A percentile compares a stretch with the other conserved stretches of the same genome.
Conservation (phyloP, 2,888 invertebrate genomes). For the Lamproptera curius region DNA sequence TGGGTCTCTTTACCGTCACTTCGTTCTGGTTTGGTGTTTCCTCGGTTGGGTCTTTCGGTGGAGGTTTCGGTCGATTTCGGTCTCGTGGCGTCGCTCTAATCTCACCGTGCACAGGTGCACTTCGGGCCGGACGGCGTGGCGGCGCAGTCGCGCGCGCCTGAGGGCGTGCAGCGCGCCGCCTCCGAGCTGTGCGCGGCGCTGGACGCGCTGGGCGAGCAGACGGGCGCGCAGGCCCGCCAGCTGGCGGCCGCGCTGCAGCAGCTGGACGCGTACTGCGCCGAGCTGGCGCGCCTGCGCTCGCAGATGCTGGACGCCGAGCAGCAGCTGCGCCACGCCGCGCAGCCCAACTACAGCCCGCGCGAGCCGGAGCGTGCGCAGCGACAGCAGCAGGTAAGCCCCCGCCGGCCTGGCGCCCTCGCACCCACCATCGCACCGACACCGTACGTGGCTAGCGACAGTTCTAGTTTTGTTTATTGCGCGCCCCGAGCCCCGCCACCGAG, state of each 20-base stretch:
- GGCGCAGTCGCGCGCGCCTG: slow-evolving; percentile 83
- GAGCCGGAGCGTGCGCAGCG: slow-evolving; percentile 88
- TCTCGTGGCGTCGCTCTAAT: not conserved
- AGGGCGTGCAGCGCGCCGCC: slow-evolving; percentile 85
- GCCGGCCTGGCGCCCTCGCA: slow-evolving; percentile 4
- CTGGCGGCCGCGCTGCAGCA: slow-evolving; percentile 88
- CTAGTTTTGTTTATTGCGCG: slow-evolving; percentile 60
- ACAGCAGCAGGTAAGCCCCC: slow-evolving; percentile 92
- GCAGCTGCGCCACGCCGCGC: slow-evolving; percentile 88
- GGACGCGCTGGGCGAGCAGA: slow-evolving; percentile 79
- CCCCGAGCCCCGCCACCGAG: slow-evolving; percentile 40
- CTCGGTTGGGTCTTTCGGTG: not conserved
- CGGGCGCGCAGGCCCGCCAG: slow-evolving; percentile 81
- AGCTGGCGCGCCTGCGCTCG: slow-evolving; percentile 90
- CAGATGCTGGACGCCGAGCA: slow-evolving; percentile 93
- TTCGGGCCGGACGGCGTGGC: slow-evolving; percentile 92
- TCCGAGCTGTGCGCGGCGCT: slow-evolving; percentile 83
- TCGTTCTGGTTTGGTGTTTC: slow-evolving; percentile 1
- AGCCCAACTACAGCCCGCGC: slow-evolving; percentile 89
- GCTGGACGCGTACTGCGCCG: slow-evolving; percentile 92
- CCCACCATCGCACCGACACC: slow-evolving; percentile 21
- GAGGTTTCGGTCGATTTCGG: not conserved
- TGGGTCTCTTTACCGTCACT: not conserved
- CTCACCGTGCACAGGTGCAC: slow-evolving; percentile 82
- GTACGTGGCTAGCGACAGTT: slow-evolving; percentile 58